phyloP scores from a whole-genome alignment of 2,797 vertebrate species.

The Rhinatrema bivittatum region DNA sequence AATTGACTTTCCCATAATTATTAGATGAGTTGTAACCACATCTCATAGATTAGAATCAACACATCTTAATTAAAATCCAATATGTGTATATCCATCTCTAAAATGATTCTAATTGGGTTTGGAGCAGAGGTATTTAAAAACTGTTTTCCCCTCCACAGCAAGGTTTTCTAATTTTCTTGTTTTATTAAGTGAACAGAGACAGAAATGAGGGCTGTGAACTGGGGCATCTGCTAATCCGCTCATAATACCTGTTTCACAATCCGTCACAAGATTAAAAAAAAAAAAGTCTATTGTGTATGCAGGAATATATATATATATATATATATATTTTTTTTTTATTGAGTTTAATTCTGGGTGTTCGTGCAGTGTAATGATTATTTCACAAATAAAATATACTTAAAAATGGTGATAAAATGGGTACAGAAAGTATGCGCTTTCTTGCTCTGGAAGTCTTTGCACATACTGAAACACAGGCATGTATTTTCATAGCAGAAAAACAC shows the following conservation, averaged over 20 bases:
- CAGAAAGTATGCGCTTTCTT: no score
- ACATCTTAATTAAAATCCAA: conserved; percentile 76
- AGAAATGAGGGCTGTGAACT: neutral
- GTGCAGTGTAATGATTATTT: no score
- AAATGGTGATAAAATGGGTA: no score
- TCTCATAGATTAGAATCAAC: conserved; percentile 77
- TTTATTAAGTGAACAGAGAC: neutral
- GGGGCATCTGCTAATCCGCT: neutral
- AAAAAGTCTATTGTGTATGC: no score
- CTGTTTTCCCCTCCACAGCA: conserved; percentile 13
- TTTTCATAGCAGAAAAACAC: no score
- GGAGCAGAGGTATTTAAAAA: conserved; percentile 35
- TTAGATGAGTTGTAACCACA: conserved; percentile 74
- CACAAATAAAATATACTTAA: no score
- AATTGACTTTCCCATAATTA: conserved; percentile 76
- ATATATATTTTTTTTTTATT: no score
- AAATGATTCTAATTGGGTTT: conserved; percentile 60
- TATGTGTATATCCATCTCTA: conserved; percentile 62
- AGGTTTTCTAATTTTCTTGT: conserved; percentile 15
- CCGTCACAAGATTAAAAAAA: no score
- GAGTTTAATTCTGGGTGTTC: no score
- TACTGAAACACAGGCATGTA: no score
- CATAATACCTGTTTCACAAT: no score
- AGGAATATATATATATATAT: conserved; percentile 40
- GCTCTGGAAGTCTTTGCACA: no score